These are phyloP conservation scores for Dryobotodes eremita DNA, from an alignment of 2,888 invertebrate genomes.

Conservation along the genomic window DNA sequence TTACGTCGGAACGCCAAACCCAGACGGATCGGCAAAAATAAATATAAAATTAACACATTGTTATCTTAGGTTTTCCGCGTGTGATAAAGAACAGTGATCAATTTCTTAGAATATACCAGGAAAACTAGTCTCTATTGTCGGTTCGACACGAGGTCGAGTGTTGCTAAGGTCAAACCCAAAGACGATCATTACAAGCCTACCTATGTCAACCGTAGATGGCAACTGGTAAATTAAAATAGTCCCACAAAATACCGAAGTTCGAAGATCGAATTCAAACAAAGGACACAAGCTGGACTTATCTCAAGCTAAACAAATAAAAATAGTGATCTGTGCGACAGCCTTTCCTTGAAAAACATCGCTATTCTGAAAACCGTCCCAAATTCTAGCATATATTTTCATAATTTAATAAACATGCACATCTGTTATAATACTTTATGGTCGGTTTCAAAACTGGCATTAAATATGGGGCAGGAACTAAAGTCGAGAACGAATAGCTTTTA, in stretches of 20 bases:
- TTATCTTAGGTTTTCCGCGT: slow-evolving; percentile 22
- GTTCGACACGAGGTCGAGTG: slow-evolving; percentile 1
- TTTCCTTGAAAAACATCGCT: background rate
- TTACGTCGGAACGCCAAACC: background rate
- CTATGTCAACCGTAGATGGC: background rate
- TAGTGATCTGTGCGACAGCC: no score
- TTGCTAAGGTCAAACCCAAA: background rate
- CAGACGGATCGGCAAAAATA: slow-evolving; percentile 26
- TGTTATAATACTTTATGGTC: background rate
- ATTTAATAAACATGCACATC: slow-evolving; percentile 18
- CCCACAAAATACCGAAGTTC: background rate
- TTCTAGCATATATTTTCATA: slow-evolving; percentile 16
- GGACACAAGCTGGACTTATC: background rate
- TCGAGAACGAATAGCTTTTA: background rate
- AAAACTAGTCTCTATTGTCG: slow-evolving; percentile 7
- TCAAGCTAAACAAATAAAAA: background rate
- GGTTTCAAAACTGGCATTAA: background rate
- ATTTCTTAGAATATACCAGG: slow-evolving; percentile 7
- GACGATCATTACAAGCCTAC: background rate
- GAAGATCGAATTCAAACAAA: background rate
- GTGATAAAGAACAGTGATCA: slow-evolving; percentile 4
- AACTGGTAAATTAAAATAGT: background rate
- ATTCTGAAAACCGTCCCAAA: background rate
- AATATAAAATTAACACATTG: slow-evolving; percentile 19
- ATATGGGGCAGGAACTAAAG: background rate